phyloP scores from a whole-genome alignment of 2,113 vertebrate genomes.

The Hippocampus mohnikei region DNA sequence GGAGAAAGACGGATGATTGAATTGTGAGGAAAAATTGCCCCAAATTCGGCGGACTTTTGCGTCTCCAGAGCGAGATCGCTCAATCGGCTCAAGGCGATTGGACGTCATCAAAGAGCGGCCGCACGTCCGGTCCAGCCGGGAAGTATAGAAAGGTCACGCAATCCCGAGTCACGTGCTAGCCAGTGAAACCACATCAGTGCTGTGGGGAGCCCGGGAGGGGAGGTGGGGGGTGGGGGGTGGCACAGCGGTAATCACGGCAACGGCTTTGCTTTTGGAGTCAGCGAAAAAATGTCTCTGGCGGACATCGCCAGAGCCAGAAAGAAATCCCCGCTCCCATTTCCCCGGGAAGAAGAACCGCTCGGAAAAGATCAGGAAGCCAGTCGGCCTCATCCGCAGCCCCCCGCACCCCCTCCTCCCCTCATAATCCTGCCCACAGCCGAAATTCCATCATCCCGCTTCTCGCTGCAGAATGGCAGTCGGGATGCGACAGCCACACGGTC shows the following conservation, averaged over 20 bases:
- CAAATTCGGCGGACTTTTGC: too few species aligned
- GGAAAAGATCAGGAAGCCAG: slow-evolving; percentile 53
- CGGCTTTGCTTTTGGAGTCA: slow-evolving; percentile 42
- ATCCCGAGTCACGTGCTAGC: background rate
- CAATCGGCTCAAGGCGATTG: background rate
- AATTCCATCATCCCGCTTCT: slow-evolving; percentile 63
- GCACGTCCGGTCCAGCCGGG: background rate
- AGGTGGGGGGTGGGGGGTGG: background rate
- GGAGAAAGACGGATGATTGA: too few species aligned
- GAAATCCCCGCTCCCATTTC: slow-evolving; percentile 55
- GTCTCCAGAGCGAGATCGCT: background rate
- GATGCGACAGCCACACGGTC: slow-evolving; percentile 37
- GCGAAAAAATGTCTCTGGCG: slow-evolving; percentile 38
- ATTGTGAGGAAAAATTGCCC: too few species aligned
- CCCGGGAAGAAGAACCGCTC: slow-evolving; percentile 45
- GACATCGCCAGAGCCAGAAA: slow-evolving; percentile 13
- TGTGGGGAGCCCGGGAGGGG: background rate
- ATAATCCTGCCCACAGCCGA: slow-evolving; percentile 55
- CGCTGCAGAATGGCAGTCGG: slow-evolving; percentile 49
- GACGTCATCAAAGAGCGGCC: background rate
- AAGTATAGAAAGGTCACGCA: background rate
- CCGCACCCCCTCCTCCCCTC: slow-evolving; percentile 14
- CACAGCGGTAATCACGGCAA: slow-evolving; percentile 34
- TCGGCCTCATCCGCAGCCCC: slow-evolving; percentile 44
- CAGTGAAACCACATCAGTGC: slow-evolving; percentile 45